Evolutionary conservation across 2,888 invertebrate species (phyloP).

Genomic region (Leptinotarsa tumamoca): DNA sequence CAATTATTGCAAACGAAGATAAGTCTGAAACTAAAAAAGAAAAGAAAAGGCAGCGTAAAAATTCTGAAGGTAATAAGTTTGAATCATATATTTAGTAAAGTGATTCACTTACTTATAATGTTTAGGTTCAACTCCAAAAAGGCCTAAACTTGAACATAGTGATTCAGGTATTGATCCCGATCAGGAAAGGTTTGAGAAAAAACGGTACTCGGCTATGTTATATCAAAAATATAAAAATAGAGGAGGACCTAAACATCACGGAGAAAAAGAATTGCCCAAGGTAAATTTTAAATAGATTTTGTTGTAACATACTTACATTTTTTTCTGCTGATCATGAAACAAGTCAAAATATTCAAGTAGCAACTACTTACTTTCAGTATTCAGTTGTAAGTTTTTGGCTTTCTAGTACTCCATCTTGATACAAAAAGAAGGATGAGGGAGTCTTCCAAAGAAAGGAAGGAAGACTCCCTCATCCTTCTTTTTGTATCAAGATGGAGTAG

Average conservation of each 20-base stretch:
- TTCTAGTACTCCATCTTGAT: no score
- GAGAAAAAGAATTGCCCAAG: slow-evolving; percentile 85
- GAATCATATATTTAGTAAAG: slow-evolving; percentile 14
- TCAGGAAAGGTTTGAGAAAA: slow-evolving; percentile 78
- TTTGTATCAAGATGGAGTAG: no score
- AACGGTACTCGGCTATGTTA: slow-evolving; percentile 73
- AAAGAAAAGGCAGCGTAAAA: slow-evolving; percentile 47
- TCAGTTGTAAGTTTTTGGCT: no score
- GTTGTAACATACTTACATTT: no score
- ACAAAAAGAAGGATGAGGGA: no score
- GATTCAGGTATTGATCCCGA: slow-evolving; percentile 68
- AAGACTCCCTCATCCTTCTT: no score
- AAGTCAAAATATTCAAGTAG: no score
- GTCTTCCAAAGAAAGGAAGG: no score
- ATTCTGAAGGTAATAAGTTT: slow-evolving; percentile 43
- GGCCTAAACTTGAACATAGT: slow-evolving; percentile 58
- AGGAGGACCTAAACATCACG: slow-evolving; percentile 84
- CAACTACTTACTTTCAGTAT: no score
- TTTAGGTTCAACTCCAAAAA: slow-evolving; percentile 46
- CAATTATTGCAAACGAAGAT: not conserved
- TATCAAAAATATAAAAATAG: slow-evolving; percentile 84
- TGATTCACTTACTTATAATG: slow-evolving; percentile 52
- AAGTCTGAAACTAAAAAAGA: slow-evolving; percentile 26
- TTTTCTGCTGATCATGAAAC: no score
- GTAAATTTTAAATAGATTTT: slow-evolving; percentile 64